These are phyloP conservation scores for Anguilla megastoma DNA, from an alignment of 2,797 vertebrate species.

Conservation along the genomic window DNA sequence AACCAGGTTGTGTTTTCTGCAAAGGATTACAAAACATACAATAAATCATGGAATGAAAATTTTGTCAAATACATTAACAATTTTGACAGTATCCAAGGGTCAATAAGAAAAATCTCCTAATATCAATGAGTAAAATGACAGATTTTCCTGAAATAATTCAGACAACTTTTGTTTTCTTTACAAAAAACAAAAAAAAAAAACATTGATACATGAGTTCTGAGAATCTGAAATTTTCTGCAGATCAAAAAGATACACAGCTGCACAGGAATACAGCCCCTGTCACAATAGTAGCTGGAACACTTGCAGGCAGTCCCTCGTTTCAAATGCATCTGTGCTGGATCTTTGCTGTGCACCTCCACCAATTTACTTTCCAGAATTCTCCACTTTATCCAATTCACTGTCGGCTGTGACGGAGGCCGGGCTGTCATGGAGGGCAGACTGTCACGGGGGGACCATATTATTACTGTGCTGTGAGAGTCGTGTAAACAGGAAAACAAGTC, in stretches of 20 bases:
- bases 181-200: background rate
- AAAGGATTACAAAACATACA: background rate
- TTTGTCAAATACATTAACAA: background rate
- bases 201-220: background rate
- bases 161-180: background rate
- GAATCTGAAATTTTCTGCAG: background rate
- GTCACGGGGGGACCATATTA: constrained; percentile 15
- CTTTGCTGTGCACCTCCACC: constrained; percentile 41
- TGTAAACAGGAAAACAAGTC: constrained; percentile 25
- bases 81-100: background rate
- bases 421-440: constrained; percentile 21
- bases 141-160: background rate
- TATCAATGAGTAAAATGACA: background rate
- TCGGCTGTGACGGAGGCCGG: constrained; percentile 15
- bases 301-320: background rate
- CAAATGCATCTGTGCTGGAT: background rate
- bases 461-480: background rate
- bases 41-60: background rate
- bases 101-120: background rate
- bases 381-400: constrained; percentile 43
- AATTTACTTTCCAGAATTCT: constrained; percentile 54
- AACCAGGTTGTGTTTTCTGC: background rate
- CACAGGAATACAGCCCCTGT: background rate
- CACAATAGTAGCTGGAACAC: background rate
- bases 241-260: background rate